Conservation (phyloP, 2,113 vertebrate genomes). For the Plectropomus leopardus region DNA sequence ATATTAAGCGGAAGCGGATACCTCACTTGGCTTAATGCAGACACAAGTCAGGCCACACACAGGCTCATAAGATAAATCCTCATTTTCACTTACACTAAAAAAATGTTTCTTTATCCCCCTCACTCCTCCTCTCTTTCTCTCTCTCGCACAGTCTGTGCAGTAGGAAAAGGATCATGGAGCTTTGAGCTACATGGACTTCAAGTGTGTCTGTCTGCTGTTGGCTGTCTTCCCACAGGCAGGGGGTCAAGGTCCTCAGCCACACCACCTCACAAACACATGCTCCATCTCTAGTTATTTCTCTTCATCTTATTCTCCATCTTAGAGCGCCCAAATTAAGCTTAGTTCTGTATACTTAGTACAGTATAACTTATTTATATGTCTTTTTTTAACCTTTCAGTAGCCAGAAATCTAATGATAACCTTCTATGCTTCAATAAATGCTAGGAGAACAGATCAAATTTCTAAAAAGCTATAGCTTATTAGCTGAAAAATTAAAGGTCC, state of each 20-base stretch:
- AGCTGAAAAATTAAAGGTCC: background rate
- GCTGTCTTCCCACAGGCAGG: constrained; percentile 7
- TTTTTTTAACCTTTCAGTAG: background rate
- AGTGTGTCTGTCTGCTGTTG: background rate
- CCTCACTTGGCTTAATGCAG: constrained; percentile 78
- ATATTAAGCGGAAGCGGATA: constrained; percentile 88
- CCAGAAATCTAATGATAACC: background rate
- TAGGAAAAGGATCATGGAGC: constrained; percentile 17
- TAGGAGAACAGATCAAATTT: background rate
- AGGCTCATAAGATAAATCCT: constrained; percentile 56
- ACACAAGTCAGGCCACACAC: constrained; percentile 74
- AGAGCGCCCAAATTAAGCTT: background rate
- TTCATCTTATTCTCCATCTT: background rate
- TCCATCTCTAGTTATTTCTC: constrained; percentile 9
- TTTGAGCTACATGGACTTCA: constrained; percentile 28
- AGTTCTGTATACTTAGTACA: background rate
- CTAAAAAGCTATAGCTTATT: background rate
- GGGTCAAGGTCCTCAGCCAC: constrained; percentile 25
- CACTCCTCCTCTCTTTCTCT: background rate
- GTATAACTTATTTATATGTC: background rate
- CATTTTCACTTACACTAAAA: constrained; percentile 44
- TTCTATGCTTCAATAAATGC: background rate
- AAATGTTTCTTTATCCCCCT: constrained; percentile 20
- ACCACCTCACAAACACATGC: background rate
- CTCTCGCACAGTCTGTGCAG: constrained; percentile 20